A percentile compares a stretch with the other conserved stretches of the same genome.
Conservation (phyloP, 2,113 vertebrate genomes). For the Choloepus hoffmanni region DNA sequence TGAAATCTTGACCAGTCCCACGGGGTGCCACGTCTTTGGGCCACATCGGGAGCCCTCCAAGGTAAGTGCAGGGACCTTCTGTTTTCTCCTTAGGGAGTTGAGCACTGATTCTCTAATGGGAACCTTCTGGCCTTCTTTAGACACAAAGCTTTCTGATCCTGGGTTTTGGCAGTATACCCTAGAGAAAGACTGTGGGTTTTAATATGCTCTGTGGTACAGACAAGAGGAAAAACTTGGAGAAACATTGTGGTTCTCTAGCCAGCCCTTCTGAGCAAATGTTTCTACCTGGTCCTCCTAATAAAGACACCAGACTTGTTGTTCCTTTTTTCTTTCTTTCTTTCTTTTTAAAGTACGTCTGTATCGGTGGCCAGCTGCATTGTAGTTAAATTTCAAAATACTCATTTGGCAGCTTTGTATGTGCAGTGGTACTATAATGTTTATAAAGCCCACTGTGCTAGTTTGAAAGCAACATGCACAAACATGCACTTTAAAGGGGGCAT, state of each 20-base stretch:
- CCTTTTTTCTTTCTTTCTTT: not conserved
- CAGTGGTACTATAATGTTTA: conserved; percentile 71
- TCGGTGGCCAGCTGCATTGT: conserved; percentile 73
- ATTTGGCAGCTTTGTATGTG: conserved; percentile 69
- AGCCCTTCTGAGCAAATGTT: not conserved
- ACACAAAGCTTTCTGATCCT: conserved; percentile 51
- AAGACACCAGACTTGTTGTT: conserved; percentile 53
- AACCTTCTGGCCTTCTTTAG: conserved; percentile 74
- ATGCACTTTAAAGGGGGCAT: conserved; percentile 73
- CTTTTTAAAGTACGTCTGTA: conserved; percentile 41
- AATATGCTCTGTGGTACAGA: not conserved
- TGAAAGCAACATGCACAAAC: conserved; percentile 77
- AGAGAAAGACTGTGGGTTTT: conserved; percentile 61
- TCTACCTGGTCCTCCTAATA: conserved; percentile 53
- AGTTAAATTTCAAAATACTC: conserved; percentile 80
- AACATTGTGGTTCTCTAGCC: not conserved
- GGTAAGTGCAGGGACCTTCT: conserved; percentile 10
- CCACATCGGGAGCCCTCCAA: not conserved
- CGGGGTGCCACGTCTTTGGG: not conserved
- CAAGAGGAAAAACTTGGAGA: conserved; percentile 31
- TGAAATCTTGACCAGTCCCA: not conserved
- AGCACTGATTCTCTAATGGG: conserved; percentile 70
- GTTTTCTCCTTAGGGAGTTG: conserved; percentile 54
- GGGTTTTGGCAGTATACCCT: conserved; percentile 45
- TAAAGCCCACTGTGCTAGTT: conserved; percentile 71